phyloP scores from a whole-genome alignment of 2,888 invertebrate genomes.

The Lasioglossum lativentre region DNA sequence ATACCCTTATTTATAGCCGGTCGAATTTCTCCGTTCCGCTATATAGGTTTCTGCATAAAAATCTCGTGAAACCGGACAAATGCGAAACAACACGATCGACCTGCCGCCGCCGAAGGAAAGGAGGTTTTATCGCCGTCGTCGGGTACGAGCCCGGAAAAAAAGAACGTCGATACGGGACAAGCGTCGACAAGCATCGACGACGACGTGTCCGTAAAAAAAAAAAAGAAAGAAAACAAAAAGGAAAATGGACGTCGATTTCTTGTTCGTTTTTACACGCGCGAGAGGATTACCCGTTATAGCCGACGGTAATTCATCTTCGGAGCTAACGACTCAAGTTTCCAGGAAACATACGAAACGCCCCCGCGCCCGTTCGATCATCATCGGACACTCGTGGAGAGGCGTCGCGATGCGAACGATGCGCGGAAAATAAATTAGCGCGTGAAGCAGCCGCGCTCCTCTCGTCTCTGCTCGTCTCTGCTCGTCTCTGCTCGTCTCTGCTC shows the following conservation, averaged over 20 bases:
- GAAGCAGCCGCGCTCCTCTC: not conserved
- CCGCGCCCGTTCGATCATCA: slow-evolving; percentile 25
- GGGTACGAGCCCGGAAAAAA: not conserved
- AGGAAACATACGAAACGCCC: slow-evolving; percentile 14
- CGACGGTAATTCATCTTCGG: slow-evolving; percentile 31
- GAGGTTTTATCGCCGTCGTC: slow-evolving; percentile 5
- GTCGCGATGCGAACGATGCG: slow-evolving; percentile 5
- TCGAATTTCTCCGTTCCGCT: slow-evolving; percentile 14
- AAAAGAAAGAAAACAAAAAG: not conserved
- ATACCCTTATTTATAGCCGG: slow-evolving; percentile 47
- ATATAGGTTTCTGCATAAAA: slow-evolving; percentile 32
- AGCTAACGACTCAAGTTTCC: slow-evolving; percentile 31
- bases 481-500: not conserved
- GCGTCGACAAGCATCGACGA: not conserved
- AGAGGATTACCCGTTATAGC: not conserved
- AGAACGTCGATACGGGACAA: slow-evolving; percentile 15
- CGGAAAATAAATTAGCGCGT: slow-evolving; percentile 47
- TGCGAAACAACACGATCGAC: slow-evolving; percentile 28
- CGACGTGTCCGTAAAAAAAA: not conserved
- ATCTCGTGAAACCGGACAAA: slow-evolving; percentile 38
- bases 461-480: not conserved
- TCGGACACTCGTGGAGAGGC: not conserved
- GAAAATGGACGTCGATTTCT: not conserved
- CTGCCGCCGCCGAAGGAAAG: slow-evolving; percentile 9
- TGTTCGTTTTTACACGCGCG: not conserved